Conservation (phyloP, 1,140 invertebrate species). For the Lithobius niger region DNA sequence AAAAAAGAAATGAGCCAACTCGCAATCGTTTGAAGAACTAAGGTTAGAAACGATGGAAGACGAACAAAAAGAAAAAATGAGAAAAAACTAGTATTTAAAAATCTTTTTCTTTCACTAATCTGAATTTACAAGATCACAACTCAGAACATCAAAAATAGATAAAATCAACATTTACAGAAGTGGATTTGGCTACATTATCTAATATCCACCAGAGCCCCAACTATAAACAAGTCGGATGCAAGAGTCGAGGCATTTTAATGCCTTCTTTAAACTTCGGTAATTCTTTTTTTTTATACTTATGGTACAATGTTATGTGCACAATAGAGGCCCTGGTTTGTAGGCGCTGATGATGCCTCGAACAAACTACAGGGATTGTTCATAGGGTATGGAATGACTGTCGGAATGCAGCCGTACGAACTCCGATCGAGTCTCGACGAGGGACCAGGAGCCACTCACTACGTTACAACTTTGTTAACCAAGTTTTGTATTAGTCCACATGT, state of each 20-base stretch:
- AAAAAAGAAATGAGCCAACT: not conserved
- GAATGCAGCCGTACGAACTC: not conserved
- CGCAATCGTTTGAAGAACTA: not conserved
- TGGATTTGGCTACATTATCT: not conserved
- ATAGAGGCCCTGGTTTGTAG: not conserved
- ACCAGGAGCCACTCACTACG: not conserved
- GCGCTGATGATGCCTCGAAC: not conserved
- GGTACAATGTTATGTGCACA: not conserved
- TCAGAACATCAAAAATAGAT: slow-evolving; percentile 9
- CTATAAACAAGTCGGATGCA: not conserved
- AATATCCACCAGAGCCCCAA: not conserved
- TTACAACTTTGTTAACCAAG: not conserved
- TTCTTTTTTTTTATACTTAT: not conserved
- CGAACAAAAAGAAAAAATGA: not conserved
- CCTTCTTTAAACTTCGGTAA: not conserved
- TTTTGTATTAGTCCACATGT: not conserved
- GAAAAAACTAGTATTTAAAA: not conserved
- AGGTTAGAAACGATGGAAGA: not conserved
- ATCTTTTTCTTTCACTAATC: not conserved
- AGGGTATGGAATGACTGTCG: not conserved
- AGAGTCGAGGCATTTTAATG: not conserved
- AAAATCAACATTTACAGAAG: slow-evolving; percentile 10
- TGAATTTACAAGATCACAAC: slow-evolving; percentile 9
- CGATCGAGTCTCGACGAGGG: not conserved
- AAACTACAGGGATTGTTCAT: not conserved